Percentiles rank a stretch among this genome's conserved stretches.
Evolutionary conservation across 2,113 vertebrate species (phyloP).

Genomic region (Struthio camelus): DNA sequence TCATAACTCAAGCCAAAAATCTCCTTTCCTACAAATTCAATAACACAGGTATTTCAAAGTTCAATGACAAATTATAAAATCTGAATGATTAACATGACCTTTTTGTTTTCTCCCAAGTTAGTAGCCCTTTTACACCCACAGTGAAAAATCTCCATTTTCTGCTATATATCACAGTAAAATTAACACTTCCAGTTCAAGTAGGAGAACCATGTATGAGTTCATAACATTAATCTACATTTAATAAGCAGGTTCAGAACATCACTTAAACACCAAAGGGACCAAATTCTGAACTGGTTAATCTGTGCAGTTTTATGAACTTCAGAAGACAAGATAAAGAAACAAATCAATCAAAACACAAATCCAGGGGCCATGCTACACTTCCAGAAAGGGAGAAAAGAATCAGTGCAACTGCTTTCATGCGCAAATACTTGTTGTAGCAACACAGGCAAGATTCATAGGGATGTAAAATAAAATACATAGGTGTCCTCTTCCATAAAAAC

Average conservation of each 20-base stretch:
- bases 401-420: background rate
- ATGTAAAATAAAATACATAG: background rate
- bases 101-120: background rate
- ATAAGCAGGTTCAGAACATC: background rate
- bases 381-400: background rate
- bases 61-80: background rate
- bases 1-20: background rate
- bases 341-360: background rate
- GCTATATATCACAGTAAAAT: background rate
- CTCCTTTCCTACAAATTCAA: background rate
- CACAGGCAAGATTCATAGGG: background rate
- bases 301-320: background rate
- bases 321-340: background rate
- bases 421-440: background rate
- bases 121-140: background rate
- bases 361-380: background rate
- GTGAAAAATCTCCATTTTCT: background rate
- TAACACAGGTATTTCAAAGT: background rate
- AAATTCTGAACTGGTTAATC: background rate
- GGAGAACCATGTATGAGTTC: rapidly evolving
- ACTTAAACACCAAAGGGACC: rapidly evolving
- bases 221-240: background rate
- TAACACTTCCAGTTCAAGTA: background rate
- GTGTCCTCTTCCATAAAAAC: background rate
- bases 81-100: background rate